phyloP scores from a whole-genome alignment of 1,140 invertebrate species.

The Drosophila pallidifrons region DNA sequence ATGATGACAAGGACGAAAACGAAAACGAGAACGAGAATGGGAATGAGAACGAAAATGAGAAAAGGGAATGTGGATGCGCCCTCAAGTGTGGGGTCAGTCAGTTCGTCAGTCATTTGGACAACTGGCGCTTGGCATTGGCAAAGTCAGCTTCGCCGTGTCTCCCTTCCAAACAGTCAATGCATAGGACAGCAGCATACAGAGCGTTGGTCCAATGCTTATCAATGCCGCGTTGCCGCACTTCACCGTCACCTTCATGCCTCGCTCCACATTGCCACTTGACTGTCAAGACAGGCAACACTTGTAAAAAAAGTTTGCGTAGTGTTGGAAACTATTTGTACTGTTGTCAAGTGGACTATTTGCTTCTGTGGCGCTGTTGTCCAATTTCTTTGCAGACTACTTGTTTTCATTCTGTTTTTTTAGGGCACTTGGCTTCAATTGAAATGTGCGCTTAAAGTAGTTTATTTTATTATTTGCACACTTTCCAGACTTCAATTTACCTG shows the following conservation, averaged over 20 bases:
- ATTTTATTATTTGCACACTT: not conserved
- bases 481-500: not conserved
- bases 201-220: slow-evolving; percentile 11
- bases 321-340: slow-evolving; percentile 10
- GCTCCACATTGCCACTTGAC: not conserved
- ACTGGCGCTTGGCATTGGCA: slow-evolving; percentile 33
- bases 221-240: slow-evolving; percentile 25
- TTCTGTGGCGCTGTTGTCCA: slow-evolving; percentile 3
- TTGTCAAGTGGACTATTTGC: not conserved
- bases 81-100: slow-evolving; percentile 12
- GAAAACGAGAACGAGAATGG: not conserved
- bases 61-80: not conserved
- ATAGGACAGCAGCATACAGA: not conserved
- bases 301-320: not conserved
- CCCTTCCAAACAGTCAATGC: not conserved
- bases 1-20: not conserved
- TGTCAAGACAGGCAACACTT: slow-evolving; percentile 6
- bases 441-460: no score
- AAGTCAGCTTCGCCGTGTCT: not conserved
- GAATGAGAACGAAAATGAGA: not conserved
- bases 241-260: not conserved
- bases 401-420: not conserved
- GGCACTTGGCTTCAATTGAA: no score
- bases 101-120: slow-evolving; percentile 29
- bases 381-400: not conserved